Base-by-base conservation (phyloP, 2,888 invertebrate genomes). In the Loripinus fragilis region DNA sequence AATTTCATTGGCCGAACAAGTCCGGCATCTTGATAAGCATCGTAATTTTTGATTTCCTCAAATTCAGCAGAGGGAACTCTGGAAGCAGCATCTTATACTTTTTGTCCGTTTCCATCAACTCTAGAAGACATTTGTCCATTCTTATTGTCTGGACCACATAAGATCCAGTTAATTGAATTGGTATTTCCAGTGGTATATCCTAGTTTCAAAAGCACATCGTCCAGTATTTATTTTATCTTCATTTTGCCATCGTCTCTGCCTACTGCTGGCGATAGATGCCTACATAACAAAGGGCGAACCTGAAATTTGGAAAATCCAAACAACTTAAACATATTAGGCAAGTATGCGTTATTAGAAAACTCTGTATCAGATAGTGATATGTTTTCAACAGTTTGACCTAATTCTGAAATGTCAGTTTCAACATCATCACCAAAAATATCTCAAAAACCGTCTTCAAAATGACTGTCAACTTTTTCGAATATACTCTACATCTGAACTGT, bases 21-120 rank as follows among this genome's bases (percentile, higher is more conserved):
- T 0, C 81, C 78, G 20, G 75, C 81, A 73, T 78, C 48, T 45
- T 78, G 45, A 45, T 76, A 81, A 12, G 81, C 75, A 70, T 76
- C 5, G 45, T 81, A 3, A 81, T 78, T 52, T 81, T 81, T 0
- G 78, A 81, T 35, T 81, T 78, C 15, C 81, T 25, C 15, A 81
- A 23, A 42, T 76, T 78, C 3, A 81, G 64, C 2, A 81, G 30
- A 28, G 77, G 77, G 65, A 80, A 77, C 42, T 80, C 77, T 28
- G 71, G 74, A 1, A 80, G 64, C n/a, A 76, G 78, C 10, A 17
- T 28, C 45, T 25, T 15, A 25, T 81, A 81, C 71, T 72, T 74
- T 0, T 10, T 15, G 25, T 74, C 42, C 2, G 10, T 7, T 33
- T 72, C 42, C 28, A 10, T 45, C 2, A 77, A 45, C 2, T 52